These are phyloP conservation scores for Catharus ustulatus DNA, from an alignment of 2,797 vertebrate genomes.

Conservation along the genomic window DNA sequence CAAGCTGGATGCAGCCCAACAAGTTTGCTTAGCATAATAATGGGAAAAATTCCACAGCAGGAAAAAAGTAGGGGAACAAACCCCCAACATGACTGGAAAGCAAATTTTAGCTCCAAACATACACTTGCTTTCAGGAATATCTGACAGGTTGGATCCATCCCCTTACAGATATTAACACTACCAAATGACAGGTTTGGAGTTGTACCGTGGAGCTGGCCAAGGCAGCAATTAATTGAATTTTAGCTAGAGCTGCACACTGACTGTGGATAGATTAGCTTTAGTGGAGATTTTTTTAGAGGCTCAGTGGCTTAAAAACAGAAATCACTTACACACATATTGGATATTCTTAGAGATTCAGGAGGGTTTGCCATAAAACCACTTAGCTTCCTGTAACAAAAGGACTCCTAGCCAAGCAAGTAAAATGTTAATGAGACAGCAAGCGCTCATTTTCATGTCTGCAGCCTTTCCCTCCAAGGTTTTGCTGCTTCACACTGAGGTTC, in stretches of 20 bases:
- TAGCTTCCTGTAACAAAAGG: constrained; percentile 66
- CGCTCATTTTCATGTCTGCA: constrained; percentile 41
- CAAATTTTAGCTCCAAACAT: not conserved
- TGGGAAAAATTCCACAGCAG: too few species aligned
- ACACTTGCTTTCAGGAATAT: not conserved
- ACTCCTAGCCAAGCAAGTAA: constrained; percentile 63
- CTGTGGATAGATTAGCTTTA: constrained; percentile 47
- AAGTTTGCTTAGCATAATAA: too few species aligned
- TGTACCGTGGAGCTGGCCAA: constrained; percentile 6
- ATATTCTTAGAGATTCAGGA: constrained; percentile 59
- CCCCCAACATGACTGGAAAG: not conserved
- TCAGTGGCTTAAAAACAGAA: constrained; percentile 63
- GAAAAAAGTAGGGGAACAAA: too few species aligned
- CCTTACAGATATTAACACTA: constrained; percentile 25
- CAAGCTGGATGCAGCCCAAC: too few species aligned
- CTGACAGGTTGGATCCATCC: not conserved
- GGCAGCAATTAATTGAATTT: constrained; percentile 52
- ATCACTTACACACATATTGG: constrained; percentile 49
- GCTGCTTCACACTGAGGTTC: constrained; percentile 33
- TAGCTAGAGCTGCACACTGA: constrained; percentile 11
- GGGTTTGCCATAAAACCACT: constrained; percentile 58
- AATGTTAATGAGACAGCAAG: constrained; percentile 64
- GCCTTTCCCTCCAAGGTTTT: constrained; percentile 46
- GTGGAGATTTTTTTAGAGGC: constrained; percentile 48
- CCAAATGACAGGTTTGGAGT: constrained; percentile 19